Base-by-base conservation (phyloP, 2,797 vertebrate species). In the Sebastiscus albofasciatus region DNA sequence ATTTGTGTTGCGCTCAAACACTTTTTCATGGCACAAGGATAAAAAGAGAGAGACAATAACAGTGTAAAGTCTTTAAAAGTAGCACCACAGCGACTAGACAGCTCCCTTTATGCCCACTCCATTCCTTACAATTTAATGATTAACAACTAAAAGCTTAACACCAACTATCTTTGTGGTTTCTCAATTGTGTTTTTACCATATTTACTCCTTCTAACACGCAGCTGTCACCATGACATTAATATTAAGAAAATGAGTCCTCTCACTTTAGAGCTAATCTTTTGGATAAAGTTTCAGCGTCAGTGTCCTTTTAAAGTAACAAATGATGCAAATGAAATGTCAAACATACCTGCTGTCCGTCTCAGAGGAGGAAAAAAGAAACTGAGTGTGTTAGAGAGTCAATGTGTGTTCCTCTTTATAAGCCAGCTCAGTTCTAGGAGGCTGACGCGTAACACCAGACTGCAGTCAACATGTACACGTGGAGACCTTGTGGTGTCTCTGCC, bases 321-420 rank as follows among this genome's bases (percentile, higher is more conserved):
- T 58, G 36, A n/a, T 56, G 56, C 36, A 69, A 71, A 77, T 24
- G 10, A 46, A 68, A 71, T 59, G 24, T 36, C 3, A 76, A 70
- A 77, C 94, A 29, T 94, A 96, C 95, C 95, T 94, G 82, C 83
- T 89, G 84, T 80, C 69, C 3, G 80, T 86, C 46, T 85, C 86
- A 83, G 69, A 78, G 62, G 56, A 84, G 72, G 75, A 80, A 76
- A 80, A 75, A 31, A 77, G 52, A 86, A 85, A 68, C 52, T 16
- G 46, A 84, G 16, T 87, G 75, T 69, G 80, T 86, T 67, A 69
- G 46, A 18, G 77, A 16, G 49, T 24, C 31, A 12, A 5, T 49
- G 64, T 42, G 55, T 61, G 62, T 87, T 67, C 68, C 87, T 84
- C 72, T 94, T 93, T 96, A 95, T 96, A 96, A 69, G 59, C 69